phyloP scores from a whole-genome alignment of 2,888 invertebrate genomes.

The Ormyrus nitidulus region DNA sequence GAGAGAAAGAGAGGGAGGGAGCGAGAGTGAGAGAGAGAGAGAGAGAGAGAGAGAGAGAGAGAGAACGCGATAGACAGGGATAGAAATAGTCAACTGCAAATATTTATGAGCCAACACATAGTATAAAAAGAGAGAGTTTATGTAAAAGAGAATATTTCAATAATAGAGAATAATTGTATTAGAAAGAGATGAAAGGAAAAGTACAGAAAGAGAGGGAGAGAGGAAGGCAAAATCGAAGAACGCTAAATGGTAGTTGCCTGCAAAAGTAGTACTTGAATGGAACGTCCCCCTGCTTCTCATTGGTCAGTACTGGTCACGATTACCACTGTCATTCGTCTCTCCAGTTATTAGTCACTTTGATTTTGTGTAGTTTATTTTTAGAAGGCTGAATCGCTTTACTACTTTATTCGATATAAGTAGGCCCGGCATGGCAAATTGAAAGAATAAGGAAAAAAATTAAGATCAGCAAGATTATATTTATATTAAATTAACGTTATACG shows the following conservation, averaged over 20 bases:
- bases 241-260: background rate
- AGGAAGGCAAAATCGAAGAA: constrained; percentile 26
- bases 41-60: constrained; percentile 11
- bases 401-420: too few relatives aligned
- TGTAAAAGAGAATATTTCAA: background rate
- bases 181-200: constrained; percentile 3
- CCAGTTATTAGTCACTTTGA: background rate
- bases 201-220: constrained; percentile 26
- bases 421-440: too few relatives aligned
- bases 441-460: too few relatives aligned
- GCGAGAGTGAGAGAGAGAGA: constrained; percentile 30
- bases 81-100: background rate
- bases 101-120: background rate
- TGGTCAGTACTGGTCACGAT: constrained; percentile 62
- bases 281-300: constrained; percentile 64
- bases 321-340: constrained; percentile 49
- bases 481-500: too few relatives aligned
- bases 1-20: constrained; percentile 29
- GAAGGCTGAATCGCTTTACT: too few relatives aligned
- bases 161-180: background rate
- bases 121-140: background rate
- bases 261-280: constrained; percentile 44
- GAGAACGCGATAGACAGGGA: background rate
- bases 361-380: background rate
- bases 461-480: too few relatives aligned